phyloP scores from a whole-genome alignment of 1,140 invertebrate genomes.

The Ditylenchus dipsaci region DNA sequence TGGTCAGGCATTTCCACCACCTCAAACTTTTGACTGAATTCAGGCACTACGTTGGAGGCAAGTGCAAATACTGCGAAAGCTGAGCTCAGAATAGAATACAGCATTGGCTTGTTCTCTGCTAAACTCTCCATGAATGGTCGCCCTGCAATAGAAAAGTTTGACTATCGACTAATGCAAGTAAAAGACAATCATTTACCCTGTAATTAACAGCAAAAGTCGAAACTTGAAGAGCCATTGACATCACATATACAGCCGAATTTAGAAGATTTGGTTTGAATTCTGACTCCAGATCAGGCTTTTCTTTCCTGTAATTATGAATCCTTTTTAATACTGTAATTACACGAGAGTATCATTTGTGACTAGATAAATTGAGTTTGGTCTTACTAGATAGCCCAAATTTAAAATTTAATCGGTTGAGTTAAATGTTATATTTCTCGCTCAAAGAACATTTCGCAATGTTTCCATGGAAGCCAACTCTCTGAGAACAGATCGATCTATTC shows the following conservation, averaged over 20 bases:
- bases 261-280: constrained; percentile 86
- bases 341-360: constrained; percentile 6
- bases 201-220: constrained; percentile 98
- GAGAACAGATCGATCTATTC: no score
- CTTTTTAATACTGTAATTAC: constrained; percentile 19
- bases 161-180: neutral
- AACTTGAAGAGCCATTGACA: constrained; percentile 91
- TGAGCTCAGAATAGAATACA: constrained; percentile 67
- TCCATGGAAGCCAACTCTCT: no score
- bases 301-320: constrained; percentile 36
- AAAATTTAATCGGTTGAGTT: no score
- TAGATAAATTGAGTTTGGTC: no score
- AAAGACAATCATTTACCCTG: constrained; percentile 69
- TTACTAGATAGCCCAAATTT: no score
- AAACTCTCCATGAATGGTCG: constrained; percentile 97
- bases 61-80: constrained; percentile 58
- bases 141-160: constrained; percentile 67
- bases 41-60: constrained; percentile 60
- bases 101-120: constrained; percentile 78
- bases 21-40: constrained; percentile 60
- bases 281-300: constrained; percentile 70
- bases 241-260: constrained; percentile 96
- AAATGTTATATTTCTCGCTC: no score
- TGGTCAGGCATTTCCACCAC: constrained; percentile 60
- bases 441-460: no score